These are phyloP conservation scores for Trachymyrmex cornetzi DNA, from an alignment of 1,140 invertebrate genomes.

Conservation along the genomic window DNA sequence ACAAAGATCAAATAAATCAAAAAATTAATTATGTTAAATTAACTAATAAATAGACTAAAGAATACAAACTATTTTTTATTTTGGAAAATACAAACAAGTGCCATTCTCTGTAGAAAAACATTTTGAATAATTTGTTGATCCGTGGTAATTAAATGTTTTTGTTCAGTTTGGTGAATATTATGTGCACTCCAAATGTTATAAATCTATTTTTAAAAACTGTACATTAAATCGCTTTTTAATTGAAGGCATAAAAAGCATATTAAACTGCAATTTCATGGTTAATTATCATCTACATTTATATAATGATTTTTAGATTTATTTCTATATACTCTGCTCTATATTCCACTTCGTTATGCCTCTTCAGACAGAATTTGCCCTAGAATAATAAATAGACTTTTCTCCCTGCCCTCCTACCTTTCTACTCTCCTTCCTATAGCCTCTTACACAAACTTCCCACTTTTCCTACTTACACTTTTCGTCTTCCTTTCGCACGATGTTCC, in stretches of 20 bases:
- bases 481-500: constrained; percentile 21
- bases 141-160: background rate
- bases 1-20: background rate
- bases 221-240: background rate
- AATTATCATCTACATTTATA: background rate
- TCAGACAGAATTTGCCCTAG: background rate
- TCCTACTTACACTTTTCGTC: background rate
- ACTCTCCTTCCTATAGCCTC: constrained; percentile 23
- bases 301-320: background rate
- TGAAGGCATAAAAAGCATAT: constrained; percentile 1
- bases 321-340: background rate
- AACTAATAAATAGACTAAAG: too few relatives aligned
- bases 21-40: background rate
- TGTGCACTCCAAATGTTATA: background rate
- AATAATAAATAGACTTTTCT: constrained; percentile 52
- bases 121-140: background rate
- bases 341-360: constrained; percentile 12
- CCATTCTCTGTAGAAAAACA: background rate
- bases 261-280: background rate
- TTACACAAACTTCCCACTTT: constrained; percentile 39
- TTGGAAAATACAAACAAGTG: background rate
- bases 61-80: background rate
- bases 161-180: background rate
- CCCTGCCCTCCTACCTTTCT: background rate
- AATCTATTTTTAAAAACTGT: background rate